These are phyloP conservation scores for Lymantria monacha DNA, from an alignment of 2,888 invertebrate genomes.

Conservation along the genomic window DNA sequence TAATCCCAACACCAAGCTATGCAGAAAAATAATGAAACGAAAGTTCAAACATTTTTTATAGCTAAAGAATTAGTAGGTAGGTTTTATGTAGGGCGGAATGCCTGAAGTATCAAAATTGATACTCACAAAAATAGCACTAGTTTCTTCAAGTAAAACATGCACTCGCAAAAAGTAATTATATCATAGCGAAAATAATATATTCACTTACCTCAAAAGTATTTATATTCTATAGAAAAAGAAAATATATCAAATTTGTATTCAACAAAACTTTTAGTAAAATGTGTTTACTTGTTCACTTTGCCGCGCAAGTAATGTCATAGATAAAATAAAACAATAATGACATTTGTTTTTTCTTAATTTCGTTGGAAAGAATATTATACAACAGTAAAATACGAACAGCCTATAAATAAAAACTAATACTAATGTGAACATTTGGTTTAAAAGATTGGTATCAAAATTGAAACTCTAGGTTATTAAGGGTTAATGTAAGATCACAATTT, in stretches of 20 bases:
- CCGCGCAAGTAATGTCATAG: slow-evolving; percentile 22
- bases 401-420: slow-evolving; percentile 31
- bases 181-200: slow-evolving; percentile 36
- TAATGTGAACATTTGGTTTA: slow-evolving; percentile 28
- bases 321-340: slow-evolving; percentile 26
- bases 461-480: slow-evolving; percentile 28
- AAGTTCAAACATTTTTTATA: slow-evolving; percentile 27
- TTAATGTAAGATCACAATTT: too few species aligned
- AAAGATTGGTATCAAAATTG: slow-evolving; percentile 21
- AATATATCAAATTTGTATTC: slow-evolving; percentile 25
- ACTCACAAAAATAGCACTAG: too few species aligned
- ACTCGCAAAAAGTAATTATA: slow-evolving; percentile 34
- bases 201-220: slow-evolving; percentile 34
- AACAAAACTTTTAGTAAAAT: slow-evolving; percentile 28
- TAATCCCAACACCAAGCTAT: slow-evolving; percentile 37
- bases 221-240: slow-evolving; percentile 34
- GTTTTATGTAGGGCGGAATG: too few species aligned
- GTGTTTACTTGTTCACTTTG: slow-evolving; percentile 25
- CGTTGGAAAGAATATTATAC: slow-evolving; percentile 32
- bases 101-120: too few species aligned
- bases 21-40: slow-evolving; percentile 28
- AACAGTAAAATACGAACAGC: slow-evolving; percentile 33
- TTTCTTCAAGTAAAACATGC: slow-evolving; percentile 38
- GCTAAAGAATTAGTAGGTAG: too few species aligned
- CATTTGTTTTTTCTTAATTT: slow-evolving; percentile 24